Evolutionary conservation across 2,797 vertebrate genomes (phyloP), one percentile per base, ranked within the genome.

Genomic region (Protonibea diacanthus): DNA sequence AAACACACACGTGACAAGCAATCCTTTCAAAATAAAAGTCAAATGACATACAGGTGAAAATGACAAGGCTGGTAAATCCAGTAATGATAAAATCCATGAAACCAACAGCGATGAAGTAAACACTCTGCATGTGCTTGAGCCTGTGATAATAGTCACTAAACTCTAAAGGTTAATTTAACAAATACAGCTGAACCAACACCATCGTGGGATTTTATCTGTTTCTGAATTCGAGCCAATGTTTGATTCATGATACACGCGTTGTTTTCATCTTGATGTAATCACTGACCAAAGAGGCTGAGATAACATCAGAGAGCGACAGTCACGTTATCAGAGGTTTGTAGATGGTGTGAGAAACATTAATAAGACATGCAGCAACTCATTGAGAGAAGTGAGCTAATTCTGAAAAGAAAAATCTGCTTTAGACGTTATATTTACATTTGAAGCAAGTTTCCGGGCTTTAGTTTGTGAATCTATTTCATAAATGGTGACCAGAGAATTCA

Each of bases 221-320:
- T 8, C 3, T 57, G n/a, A 70, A 64, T 49, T 53, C 23, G 4
- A 52, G 15, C 3, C 15, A 58, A 48, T 38, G 38, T 73, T 51
- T 64, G 12, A 60, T 21, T 61, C 33, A 48, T n/a, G n/a, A n/a
- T 21, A 47, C 17, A 51, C 47, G 13, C 51, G 25, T 60, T 76
- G 10, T 51, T 64, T 48, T 62, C 44, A 11, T 68, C 42, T 60
- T 61, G 42, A 71, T 61, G 15, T 48, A 23, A 55, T 74, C 25
- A 75, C 6, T 64, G 20, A 56, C 23, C 11, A 65, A 74, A 55
- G 18, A 5, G 11, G 14, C 17, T 77, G 21, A 49, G 23, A 65
- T 27, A 44, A 55, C 44, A 51, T 40, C 51, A 58, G 38, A 58
- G 38, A 57, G 60, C 53, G 59, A 25, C 20, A 52, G 29, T 45